Conservation (phyloP, 2,797 vertebrate species). For the Harpagifer antarcticus region DNA sequence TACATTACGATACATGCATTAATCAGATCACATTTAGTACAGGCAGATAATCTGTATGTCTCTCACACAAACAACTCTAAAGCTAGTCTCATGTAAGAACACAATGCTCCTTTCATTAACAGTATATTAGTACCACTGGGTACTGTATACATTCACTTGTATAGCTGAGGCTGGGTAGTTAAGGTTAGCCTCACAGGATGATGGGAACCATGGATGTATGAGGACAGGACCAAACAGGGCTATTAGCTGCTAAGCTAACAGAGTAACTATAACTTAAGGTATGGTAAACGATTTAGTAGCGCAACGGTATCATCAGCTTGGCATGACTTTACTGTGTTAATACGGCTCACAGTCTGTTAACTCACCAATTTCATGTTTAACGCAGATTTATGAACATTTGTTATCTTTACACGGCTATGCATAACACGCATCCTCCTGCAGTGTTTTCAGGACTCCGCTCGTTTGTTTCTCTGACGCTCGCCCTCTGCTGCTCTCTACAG, state of each 20-base stretch:
- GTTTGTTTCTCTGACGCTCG: neutral
- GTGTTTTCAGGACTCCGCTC: neutral
- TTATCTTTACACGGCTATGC: neutral
- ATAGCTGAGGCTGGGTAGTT: conserved; percentile 1
- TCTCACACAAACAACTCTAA: neutral
- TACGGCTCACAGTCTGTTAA: conserved; percentile 7
- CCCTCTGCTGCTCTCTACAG: conserved; percentile 45
- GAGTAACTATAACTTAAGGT: neutral
- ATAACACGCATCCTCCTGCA: conserved; percentile 28
- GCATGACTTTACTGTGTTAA: neutral
- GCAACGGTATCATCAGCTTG: too few relatives aligned
- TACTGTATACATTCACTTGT: neutral
- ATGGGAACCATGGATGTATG: neutral
- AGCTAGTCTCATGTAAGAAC: neutral
- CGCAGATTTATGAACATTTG: neutral
- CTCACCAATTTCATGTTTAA: conserved; percentile 85
- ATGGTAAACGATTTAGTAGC: neutral
- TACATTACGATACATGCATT: neutral
- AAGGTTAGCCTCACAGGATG: neutral
- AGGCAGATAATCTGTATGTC: neutral
- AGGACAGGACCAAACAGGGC: neutral
- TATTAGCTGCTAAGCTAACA: conserved; percentile 42
- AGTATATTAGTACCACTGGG: neutral
- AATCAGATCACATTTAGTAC: neutral
- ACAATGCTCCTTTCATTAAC: neutral